Conservation (phyloP, 2,888 invertebrate species). For the Plusia festucae region DNA sequence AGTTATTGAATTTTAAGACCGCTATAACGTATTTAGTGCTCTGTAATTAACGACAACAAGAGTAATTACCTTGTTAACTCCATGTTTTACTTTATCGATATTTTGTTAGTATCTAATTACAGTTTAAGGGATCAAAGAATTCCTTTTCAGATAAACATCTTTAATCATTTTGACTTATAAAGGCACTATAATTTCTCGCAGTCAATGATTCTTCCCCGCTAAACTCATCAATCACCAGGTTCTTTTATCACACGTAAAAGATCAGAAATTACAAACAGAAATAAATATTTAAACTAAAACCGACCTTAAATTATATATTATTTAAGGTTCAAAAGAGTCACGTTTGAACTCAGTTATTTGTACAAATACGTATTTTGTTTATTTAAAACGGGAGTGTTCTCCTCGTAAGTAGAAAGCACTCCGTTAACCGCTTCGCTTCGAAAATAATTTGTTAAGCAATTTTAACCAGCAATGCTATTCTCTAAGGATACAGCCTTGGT, state of each 20-base stretch:
- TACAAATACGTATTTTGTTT: constrained; percentile 10
- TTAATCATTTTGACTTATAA: no score
- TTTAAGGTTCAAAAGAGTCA: neutral
- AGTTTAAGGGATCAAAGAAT: neutral
- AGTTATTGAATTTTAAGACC: constrained; percentile 29
- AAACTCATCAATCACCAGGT: no score
- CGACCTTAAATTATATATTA: neutral
- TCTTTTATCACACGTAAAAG: no score
- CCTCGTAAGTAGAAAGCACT: constrained; percentile 16
- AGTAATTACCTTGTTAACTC: constrained; percentile 11
- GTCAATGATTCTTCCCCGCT: no score
- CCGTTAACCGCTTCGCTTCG: neutral
- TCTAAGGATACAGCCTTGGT: no score
- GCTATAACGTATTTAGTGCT: constrained; percentile 22
- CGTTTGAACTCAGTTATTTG: constrained; percentile 16
- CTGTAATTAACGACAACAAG: constrained; percentile 14
- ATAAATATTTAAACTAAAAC: no score
- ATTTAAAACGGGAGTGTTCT: constrained; percentile 7
- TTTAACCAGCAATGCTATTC: no score
- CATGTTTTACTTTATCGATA: constrained; percentile 8
- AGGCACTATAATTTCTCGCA: no score
- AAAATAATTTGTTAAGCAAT: constrained; percentile 30
- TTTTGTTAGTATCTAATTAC: neutral
- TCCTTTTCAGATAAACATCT: no score
- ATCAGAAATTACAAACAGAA: no score